A percentile compares a stretch with the other conserved stretches of the same genome.
These are phyloP conservation scores for Chelonoidis abingdonii DNA, from an alignment of 2,113 vertebrate species.

Conservation along the genomic window DNA sequence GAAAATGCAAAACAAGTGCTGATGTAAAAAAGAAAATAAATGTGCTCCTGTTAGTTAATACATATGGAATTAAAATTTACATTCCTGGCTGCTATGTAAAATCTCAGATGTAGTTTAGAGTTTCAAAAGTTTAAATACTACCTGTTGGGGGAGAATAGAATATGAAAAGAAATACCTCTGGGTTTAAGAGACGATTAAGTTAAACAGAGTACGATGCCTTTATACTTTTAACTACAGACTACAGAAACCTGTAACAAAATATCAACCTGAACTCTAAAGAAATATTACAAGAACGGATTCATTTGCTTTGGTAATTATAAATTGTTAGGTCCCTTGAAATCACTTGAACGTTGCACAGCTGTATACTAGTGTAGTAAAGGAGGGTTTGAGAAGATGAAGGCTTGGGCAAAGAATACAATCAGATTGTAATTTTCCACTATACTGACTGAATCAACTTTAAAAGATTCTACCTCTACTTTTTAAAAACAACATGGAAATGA, in stretches of 20 bases:
- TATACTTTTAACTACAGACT: background rate
- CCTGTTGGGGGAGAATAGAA: background rate
- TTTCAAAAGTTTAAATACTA: background rate
- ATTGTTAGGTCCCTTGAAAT: background rate
- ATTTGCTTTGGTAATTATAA: background rate
- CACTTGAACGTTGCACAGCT: too few species aligned
- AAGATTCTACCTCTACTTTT: background rate
- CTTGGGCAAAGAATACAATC: background rate
- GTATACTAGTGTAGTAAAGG: background rate
- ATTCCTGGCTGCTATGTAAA: background rate
- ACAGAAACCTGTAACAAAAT: background rate
- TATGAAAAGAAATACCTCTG: background rate
- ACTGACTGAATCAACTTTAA: background rate
- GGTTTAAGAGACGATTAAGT: background rate
- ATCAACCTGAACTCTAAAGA: background rate
- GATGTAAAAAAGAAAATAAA: background rate
- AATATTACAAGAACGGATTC: background rate
- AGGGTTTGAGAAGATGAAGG: background rate
- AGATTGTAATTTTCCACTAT: background rate
- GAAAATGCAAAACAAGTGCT: background rate
- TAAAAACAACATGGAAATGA: background rate
- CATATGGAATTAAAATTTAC: background rate
- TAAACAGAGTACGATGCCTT: background rate
- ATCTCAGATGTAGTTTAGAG: background rate
- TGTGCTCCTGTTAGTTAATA: background rate